A percentile compares a stretch with the other conserved stretches of the same genome.
These are phyloP conservation scores for Calycopis cecrops DNA, from an alignment of 1,140 invertebrate genomes.

Conservation along the genomic window DNA sequence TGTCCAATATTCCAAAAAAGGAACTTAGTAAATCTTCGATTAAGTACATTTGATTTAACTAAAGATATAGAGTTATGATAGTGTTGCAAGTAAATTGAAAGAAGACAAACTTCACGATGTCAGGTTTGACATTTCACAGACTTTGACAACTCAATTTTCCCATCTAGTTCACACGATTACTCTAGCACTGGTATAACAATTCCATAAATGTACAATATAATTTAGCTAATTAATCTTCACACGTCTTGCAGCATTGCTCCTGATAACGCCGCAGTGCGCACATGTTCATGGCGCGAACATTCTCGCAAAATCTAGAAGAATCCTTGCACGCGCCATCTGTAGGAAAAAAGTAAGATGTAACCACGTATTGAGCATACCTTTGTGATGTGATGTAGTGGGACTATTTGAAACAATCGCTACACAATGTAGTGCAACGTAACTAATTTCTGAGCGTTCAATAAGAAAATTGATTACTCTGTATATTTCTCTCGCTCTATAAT, in stretches of 20 bases:
- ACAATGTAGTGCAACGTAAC: too few relatives aligned
- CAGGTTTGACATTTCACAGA: not conserved
- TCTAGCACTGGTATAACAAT: constrained; percentile 2
- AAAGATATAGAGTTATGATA: not conserved
- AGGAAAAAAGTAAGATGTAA: constrained; percentile 35
- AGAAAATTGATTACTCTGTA: too few relatives aligned
- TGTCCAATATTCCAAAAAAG: too few relatives aligned
- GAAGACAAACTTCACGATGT: not conserved
- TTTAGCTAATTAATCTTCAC: constrained; percentile 58
- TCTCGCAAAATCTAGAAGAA: constrained; percentile 85
- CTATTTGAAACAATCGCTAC: too few relatives aligned
- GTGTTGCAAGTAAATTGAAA: not conserved
- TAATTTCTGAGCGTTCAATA: too few relatives aligned
- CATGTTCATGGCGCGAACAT: constrained; percentile 88
- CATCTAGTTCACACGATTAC: too few relatives aligned
- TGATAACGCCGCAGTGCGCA: constrained; percentile 87
- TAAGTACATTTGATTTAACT: constrained; percentile 10
- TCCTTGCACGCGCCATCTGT: constrained; percentile 84
- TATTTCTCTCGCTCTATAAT: too few relatives aligned
- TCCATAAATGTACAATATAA: constrained; percentile 19
- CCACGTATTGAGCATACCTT: too few relatives aligned
- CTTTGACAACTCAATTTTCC: too few relatives aligned
- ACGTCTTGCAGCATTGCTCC: constrained; percentile 89
- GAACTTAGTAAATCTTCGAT: too few relatives aligned
- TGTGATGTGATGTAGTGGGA: too few relatives aligned